phyloP scores from a whole-genome alignment of 2,113 vertebrate genomes.

The Lethenteron camtschaticum region DNA sequence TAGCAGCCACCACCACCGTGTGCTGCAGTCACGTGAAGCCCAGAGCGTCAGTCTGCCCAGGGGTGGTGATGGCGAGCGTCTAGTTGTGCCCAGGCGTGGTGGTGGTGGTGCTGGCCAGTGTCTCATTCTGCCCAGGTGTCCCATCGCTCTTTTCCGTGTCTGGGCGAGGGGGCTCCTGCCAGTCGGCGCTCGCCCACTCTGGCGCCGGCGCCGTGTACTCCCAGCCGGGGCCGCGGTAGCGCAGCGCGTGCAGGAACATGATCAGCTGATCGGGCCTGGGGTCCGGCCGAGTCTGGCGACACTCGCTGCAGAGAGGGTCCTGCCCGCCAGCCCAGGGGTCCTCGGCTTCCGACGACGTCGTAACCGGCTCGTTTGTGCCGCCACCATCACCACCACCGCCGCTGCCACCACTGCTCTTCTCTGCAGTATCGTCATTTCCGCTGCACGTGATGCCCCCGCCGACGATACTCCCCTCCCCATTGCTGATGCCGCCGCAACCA shows the following conservation, averaged over 20 bases:
- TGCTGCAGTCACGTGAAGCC: too few species aligned
- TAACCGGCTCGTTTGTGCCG: not conserved
- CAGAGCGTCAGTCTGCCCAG: too few species aligned
- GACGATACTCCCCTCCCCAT: not conserved
- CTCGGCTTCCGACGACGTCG: too few species aligned
- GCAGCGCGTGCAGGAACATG: slow-evolving; percentile 76
- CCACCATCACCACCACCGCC: slow-evolving; percentile 12
- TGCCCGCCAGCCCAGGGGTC: slow-evolving; percentile 12
- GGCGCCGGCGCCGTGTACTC: slow-evolving; percentile 60
- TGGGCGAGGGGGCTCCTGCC: slow-evolving; percentile 21
- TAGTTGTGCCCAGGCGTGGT: too few species aligned
- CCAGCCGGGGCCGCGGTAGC: slow-evolving; percentile 71
- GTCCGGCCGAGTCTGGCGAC: slow-evolving; percentile 36
- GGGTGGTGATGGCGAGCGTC: too few species aligned
- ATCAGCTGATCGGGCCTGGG: slow-evolving; percentile 59
- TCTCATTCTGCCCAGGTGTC: too few species aligned
- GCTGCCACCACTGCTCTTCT: not conserved
- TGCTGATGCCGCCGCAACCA: too few species aligned
- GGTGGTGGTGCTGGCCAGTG: too few species aligned
- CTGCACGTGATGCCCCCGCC: not conserved
- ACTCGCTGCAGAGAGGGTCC: slow-evolving; percentile 61
- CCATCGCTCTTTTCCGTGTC: too few species aligned
- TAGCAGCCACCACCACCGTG: too few species aligned
- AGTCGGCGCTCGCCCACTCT: slow-evolving; percentile 68
- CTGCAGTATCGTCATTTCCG: too few species aligned